These are phyloP conservation scores for Hyla sarda DNA, from an alignment of 2,113 vertebrate genomes.

Conservation along the genomic window DNA sequence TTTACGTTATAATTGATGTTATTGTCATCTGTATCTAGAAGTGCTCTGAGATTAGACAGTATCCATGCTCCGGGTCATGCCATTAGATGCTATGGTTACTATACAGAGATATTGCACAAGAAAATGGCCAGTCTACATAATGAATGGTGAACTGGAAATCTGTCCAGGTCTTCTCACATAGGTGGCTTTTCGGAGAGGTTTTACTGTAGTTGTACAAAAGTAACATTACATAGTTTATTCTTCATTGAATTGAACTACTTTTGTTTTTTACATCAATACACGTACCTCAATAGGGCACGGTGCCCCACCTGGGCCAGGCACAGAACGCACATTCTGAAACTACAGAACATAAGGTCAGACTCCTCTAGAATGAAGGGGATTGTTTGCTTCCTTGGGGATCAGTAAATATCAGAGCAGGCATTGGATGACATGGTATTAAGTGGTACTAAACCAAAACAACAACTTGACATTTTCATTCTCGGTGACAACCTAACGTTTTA, in stretches of 20 bases:
- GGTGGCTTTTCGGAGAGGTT: no score
- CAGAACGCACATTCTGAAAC: no score
- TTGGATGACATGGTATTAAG: neutral
- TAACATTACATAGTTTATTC: neutral
- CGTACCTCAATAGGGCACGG: neutral
- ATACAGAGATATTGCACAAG: no score
- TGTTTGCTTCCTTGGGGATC: neutral
- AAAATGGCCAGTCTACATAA: no score
- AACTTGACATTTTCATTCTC: conserved; percentile 13
- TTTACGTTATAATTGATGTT: neutral
- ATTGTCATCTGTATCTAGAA: neutral
- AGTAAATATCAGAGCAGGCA: neutral
- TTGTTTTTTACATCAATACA: neutral
- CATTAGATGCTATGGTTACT: neutral
- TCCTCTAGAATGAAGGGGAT: neutral
- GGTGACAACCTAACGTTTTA: neutral
- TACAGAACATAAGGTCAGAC: neutral
- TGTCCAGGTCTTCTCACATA: no score
- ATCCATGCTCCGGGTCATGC: neutral
- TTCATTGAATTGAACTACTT: neutral
- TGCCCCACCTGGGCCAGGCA: neutral
- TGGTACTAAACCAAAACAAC: neutral
- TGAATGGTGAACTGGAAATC: no score
- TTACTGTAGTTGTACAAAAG: neutral
- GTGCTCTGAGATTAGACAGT: neutral